Evolutionary conservation across 2,113 vertebrate species (phyloP), one percentile per base, ranked within the genome.

Genomic region (Nycticebus coucang): DNA sequence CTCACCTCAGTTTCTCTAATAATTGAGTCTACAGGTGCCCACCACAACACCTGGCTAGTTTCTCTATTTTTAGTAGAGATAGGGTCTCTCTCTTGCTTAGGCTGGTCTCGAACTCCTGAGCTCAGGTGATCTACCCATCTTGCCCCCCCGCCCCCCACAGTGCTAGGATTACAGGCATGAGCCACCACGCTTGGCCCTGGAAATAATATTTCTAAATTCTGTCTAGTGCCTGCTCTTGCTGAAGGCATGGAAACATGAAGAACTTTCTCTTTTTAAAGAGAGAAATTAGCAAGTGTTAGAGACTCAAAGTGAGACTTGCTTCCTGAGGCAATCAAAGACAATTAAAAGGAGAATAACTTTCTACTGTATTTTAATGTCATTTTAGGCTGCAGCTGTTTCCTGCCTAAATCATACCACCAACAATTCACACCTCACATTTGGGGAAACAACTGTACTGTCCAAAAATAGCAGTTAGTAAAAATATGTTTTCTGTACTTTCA

Each of bases 281-380:
- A 75, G 28, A 71, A 68, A 92, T 53, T 88, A 74, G n/a, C 33
- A 91, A 91, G 30, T 72, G n/a, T 92, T 53, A 81, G 53, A 62
- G n/a, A 62, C 81, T 37, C 57, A 55, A 79, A n/a, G 30, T 74
- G 66, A 72, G 50, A 92, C 86, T 55, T 45, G 41, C 21, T 64
- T 93, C 26, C 35, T 66, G 35, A 37, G 74, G 1, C 64, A 66
- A 87, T 87, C 72, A 79, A 83, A 79, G 55, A 50, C 45, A 15
- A 33, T 24, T 37, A 24, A 72, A 78, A 82, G 88, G 62, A 55
- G 45, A 78, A 45, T 88, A 18, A 15, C 15, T 87, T 50, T 91
- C 59, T 77, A 22, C n/a, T 50, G 13, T 72, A 68, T 72, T 92
- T 50, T 87, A 55, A 57, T 69, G 37, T 53, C 85, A 60, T 55